Percentiles rank a stretch among this genome's conserved stretches.
Evolutionary conservation across 2,888 invertebrate genomes (phyloP).

Genomic region (Petrolisthes manimaculis): DNA sequence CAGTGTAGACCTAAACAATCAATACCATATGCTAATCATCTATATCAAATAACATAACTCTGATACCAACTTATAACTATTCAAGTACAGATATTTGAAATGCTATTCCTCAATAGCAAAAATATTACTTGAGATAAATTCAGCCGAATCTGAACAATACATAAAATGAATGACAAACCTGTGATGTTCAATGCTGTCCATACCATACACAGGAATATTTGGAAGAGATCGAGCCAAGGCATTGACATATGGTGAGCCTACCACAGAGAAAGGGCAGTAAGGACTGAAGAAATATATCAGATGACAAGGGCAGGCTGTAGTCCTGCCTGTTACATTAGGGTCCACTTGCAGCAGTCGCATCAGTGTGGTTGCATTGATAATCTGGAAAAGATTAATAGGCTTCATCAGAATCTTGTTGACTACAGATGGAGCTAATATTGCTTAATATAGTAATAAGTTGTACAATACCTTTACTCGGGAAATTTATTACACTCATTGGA

Average conservation of each 20-base stretch:
- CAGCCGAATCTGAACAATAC: too few relatives aligned
- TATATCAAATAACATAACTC: too few relatives aligned
- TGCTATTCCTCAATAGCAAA: too few relatives aligned
- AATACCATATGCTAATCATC: too few relatives aligned
- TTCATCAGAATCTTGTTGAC: not conserved
- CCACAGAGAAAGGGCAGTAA: constrained; percentile 61
- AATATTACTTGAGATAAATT: too few relatives aligned
- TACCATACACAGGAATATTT: constrained; percentile 62
- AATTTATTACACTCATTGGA: too few relatives aligned
- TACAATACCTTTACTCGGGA: not conserved
- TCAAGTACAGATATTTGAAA: too few relatives aligned
- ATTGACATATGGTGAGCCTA: constrained; percentile 63
- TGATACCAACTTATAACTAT: too few relatives aligned
- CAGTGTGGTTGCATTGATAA: constrained; percentile 63
- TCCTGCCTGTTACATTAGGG: constrained; percentile 56
- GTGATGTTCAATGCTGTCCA: constrained; percentile 63
- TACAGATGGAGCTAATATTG: not conserved
- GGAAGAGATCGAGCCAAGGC: constrained; percentile 59
- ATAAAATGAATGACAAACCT: constrained; percentile 47
- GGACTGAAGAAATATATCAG: constrained; percentile 64
- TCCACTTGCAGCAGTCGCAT: constrained; percentile 48
- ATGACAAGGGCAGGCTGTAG: constrained; percentile 49
- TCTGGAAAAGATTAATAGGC: constrained; percentile 32
- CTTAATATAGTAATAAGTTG: not conserved
- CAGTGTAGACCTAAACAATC: too few relatives aligned